These are phyloP conservation scores for Musca domestica DNA, from an alignment of 1,140 invertebrate genomes.

Conservation along the genomic window DNA sequence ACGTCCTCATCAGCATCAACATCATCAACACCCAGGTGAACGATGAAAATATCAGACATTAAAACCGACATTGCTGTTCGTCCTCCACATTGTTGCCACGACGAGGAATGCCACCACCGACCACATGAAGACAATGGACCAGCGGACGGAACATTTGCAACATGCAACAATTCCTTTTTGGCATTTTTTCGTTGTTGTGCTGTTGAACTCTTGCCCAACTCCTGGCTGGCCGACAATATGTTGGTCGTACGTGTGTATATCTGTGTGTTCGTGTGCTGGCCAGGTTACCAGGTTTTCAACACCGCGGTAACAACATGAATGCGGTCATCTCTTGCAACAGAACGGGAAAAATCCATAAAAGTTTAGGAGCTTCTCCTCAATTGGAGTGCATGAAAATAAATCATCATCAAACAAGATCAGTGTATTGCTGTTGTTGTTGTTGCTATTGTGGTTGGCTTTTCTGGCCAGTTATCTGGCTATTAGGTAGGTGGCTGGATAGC, in stretches of 20 bases:
- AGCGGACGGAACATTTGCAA: too few species aligned
- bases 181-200: background rate
- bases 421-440: background rate
- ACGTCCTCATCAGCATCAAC: slow-evolving; percentile 10
- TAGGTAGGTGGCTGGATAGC: too few species aligned
- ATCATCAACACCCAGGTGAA: slow-evolving; percentile 15
- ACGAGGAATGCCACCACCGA: background rate
- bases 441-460: too few species aligned
- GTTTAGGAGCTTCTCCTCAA: background rate
- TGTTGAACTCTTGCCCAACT: background rate
- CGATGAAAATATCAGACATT: background rate
- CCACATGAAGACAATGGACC: too few species aligned
- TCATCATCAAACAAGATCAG: slow-evolving; percentile 19
- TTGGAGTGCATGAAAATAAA: slow-evolving; percentile 8
- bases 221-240: too few species aligned
- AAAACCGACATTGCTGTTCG: slow-evolving; percentile 31
- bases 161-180: background rate
- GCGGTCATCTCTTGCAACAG: background rate
- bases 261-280: too few species aligned
- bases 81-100: slow-evolving; percentile 27
- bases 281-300: background rate
- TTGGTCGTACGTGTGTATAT: too few species aligned
- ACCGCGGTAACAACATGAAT: background rate
- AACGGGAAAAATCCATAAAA: background rate
- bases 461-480: too few species aligned